Conservation (phyloP, 2,797 vertebrate species). For the Sebastes itinus region DNA sequence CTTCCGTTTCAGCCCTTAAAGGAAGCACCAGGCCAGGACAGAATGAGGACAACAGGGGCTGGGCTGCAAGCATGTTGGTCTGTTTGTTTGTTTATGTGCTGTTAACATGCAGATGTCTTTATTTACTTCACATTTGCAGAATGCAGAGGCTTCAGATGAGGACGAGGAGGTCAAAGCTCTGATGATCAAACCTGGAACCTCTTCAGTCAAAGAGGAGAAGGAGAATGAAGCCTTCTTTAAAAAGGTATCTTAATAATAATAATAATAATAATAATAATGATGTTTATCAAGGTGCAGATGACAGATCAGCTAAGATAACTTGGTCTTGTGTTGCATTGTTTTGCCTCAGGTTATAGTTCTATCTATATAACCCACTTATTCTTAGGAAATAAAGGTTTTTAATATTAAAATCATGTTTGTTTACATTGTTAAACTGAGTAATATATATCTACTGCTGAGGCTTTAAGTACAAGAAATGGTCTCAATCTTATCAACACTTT, state of each 20-base stretch:
- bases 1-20: conserved; percentile 55
- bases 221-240: conserved; percentile 83
- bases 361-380: too few species aligned
- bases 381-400: neutral
- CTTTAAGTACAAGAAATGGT: neutral
- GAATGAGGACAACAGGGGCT: too few species aligned
- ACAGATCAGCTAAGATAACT: neutral
- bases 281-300: neutral
- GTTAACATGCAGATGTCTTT: neutral
- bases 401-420: neutral
- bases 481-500: neutral
- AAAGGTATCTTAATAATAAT: conserved; percentile 68
- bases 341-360: neutral
- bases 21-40: conserved; percentile 40
- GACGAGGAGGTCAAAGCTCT: conserved; percentile 78
- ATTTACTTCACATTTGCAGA: conserved; percentile 35
- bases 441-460: neutral
- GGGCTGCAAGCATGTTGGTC: too few species aligned
- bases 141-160: conserved; percentile 76
- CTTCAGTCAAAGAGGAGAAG: conserved; percentile 79
- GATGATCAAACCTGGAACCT: conserved; percentile 70
- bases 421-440: neutral
- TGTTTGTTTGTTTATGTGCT: too few species aligned
- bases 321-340: neutral
- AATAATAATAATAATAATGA: too few species aligned